phyloP scores from a whole-genome alignment of 2,888 invertebrate genomes.

The Drosophila emarginata region DNA sequence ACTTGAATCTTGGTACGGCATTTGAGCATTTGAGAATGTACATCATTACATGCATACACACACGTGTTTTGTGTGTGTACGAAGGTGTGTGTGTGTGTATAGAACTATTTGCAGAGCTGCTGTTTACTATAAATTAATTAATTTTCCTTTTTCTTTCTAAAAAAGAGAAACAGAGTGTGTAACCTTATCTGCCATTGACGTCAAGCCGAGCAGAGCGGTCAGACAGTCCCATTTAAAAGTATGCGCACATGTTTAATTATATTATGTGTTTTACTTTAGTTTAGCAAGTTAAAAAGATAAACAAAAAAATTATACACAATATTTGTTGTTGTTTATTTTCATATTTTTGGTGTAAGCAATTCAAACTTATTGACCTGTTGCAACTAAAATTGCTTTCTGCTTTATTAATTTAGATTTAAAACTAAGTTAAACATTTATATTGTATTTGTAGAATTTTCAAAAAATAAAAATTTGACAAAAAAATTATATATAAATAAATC shows the following conservation, averaged over 20 bases:
- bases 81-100: constrained; percentile 30
- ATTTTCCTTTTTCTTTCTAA: constrained; percentile 30
- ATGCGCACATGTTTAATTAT: not conserved
- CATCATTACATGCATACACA: not conserved
- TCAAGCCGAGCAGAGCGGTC: constrained; percentile 41
- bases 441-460: constrained; percentile 52
- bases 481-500: constrained; percentile 51
- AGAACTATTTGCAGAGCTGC: constrained; percentile 32
- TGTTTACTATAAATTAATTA: constrained; percentile 36
- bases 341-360: constrained; percentile 75
- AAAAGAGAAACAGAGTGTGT: constrained; percentile 23
- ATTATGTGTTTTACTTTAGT: not conserved
- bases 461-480: constrained; percentile 43
- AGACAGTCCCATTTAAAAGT: constrained; percentile 63
- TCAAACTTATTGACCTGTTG: constrained; percentile 66
- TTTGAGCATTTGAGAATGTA: constrained; percentile 3
- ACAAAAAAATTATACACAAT: constrained; percentile 61
- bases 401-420: constrained; percentile 49
- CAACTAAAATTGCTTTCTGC: constrained; percentile 53
- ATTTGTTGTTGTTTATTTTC: constrained; percentile 60
- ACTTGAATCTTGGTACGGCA: constrained; percentile 24
- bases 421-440: constrained; percentile 69
- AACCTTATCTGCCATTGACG: constrained; percentile 61
- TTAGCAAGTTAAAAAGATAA: not conserved
- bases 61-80: not conserved